These are phyloP conservation scores for Brachypodius melanocephalos DNA, from an alignment of 2,113 vertebrate genomes.

Conservation along the genomic window DNA sequence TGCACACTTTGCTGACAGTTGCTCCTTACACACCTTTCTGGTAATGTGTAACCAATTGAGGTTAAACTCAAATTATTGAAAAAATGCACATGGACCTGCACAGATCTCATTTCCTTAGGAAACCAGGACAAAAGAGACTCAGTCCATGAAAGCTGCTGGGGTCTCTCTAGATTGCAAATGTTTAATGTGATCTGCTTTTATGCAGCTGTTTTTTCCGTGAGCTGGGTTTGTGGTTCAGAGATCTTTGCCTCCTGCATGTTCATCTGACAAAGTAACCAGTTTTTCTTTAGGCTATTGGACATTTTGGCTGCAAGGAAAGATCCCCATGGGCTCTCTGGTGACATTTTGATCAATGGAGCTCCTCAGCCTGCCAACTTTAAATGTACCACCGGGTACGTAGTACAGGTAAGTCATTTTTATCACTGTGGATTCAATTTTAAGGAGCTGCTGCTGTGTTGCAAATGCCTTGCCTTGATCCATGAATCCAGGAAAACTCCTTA, in stretches of 20 bases:
- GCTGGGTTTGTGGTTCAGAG: neutral
- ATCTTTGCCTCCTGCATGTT: neutral
- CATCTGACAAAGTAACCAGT: neutral
- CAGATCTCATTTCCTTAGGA: neutral
- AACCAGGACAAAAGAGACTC: neutral
- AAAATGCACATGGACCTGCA: neutral
- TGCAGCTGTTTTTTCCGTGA: accelerated
- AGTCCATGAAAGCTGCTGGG: neutral
- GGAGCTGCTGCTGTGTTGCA: neutral
- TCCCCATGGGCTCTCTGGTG: slow-evolving; percentile 79
- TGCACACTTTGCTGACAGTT: neutral
- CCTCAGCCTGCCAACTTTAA: slow-evolving; percentile 91
- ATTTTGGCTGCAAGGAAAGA: slow-evolving; percentile 82
- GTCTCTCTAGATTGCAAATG: neutral
- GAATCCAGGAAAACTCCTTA: neutral
- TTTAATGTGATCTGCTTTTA: neutral
- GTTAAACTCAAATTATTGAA: neutral
- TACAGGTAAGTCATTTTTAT: slow-evolving; percentile 78
- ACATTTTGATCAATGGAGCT: slow-evolving; percentile 85
- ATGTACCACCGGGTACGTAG: slow-evolving; percentile 91
- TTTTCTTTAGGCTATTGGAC: slow-evolving; percentile 70
- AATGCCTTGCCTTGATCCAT: neutral
- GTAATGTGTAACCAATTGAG: neutral
- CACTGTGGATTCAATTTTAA: neutral
- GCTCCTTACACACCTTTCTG: neutral